Conservation (phyloP, 2,113 vertebrate genomes). For the Porphyrio hochstetteri region DNA sequence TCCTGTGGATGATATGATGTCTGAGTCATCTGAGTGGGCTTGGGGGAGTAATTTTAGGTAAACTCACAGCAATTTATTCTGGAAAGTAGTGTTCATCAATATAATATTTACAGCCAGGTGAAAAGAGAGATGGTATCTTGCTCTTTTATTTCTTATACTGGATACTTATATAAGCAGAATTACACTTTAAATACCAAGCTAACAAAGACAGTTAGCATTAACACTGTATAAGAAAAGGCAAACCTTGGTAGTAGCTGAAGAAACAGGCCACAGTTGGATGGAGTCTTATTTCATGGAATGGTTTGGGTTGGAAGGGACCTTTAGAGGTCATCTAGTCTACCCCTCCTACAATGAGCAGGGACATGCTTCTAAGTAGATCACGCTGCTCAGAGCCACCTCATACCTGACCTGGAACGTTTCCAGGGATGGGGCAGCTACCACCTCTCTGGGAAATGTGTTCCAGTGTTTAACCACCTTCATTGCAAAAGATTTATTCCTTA, state of each 20-base stretch:
- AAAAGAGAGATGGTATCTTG: background rate
- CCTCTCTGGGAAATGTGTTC: background rate
- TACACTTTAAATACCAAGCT: background rate
- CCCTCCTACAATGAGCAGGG: background rate
- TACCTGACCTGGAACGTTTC: background rate
- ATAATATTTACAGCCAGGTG: background rate
- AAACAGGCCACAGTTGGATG: background rate
- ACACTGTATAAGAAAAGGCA: background rate
- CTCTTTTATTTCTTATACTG: background rate
- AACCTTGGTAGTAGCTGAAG: background rate
- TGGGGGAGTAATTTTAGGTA: constrained; percentile 46
- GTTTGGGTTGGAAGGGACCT: background rate
- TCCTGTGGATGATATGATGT: constrained; percentile 3
- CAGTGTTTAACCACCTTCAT: background rate
- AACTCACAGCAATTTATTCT: constrained; percentile 18
- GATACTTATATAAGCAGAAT: background rate
- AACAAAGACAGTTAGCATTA: background rate
- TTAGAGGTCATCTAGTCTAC: background rate
- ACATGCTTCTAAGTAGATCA: background rate
- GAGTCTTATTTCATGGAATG: background rate
- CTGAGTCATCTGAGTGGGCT: constrained; percentile 62
- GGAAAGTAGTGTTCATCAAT: constrained; percentile 26
- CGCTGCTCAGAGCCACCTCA: background rate
- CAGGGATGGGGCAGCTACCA: background rate
- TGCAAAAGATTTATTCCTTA: background rate